Evolutionary conservation across 2,888 invertebrate genomes (phyloP), one percentile per base, ranked within the genome.

Genomic region (Achlya flavicornis): DNA sequence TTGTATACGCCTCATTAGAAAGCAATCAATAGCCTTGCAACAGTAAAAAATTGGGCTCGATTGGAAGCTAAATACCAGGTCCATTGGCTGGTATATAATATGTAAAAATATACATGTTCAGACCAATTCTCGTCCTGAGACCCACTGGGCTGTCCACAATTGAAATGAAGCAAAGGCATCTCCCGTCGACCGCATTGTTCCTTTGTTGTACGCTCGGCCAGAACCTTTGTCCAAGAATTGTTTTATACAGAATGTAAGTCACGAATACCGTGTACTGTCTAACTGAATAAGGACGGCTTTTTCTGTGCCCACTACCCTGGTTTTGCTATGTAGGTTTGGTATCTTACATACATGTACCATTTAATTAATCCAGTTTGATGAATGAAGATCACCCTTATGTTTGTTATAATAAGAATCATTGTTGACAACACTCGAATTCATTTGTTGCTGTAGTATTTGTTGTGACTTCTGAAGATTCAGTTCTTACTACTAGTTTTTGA

Each of bases 241-340:
- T 93, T 92, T 92, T 91, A 90, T 91, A 91, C 90, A 78, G 90
- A 91, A 92, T 92, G 90, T 93, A 90, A 93, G 93, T 93, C 93
- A 93, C 93, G 93, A 93, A 92, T 89, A 84, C 84, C 88, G 79
- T 93, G 92, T 93, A 89, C 85, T 77, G 84, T 87, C 87, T 87
- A 87, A 87, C 88, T 89, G 89, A 90, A 91, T 91, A 89, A 87
- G 89, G 85, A 84, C 79, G 77, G 82, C 81, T 78, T 78, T 78
- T 80, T 81, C 80, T 83, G 72, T 79, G 75, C 73, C 83, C 78
- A 80, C 84, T 87, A 87, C 85, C 75, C 77, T 73, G 75, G 78
- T 76, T 80, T 71, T 79, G 76, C 74, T 79, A 76, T 79, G 78
- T 77, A 77, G 66, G 70, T 58, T 12, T 32, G 33, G 33, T 58